Conservation (phyloP, 1,140 invertebrate species). For the Galleria mellonella region DNA sequence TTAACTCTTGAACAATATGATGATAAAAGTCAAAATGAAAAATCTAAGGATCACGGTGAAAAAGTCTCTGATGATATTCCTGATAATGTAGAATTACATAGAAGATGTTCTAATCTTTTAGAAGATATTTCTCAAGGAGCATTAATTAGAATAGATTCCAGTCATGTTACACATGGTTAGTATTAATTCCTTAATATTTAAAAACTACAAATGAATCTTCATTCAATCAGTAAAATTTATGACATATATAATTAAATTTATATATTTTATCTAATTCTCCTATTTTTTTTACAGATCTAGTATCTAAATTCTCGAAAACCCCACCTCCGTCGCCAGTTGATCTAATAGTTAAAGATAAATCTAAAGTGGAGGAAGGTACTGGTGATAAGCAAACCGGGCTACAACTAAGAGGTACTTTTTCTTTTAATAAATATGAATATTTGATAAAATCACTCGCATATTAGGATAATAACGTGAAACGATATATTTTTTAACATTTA, state of each 20-base stretch:
- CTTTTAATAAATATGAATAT: no score
- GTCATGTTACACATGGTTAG: constrained; percentile 66
- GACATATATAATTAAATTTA: neutral
- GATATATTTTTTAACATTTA: no score
- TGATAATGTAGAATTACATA: constrained; percentile 66
- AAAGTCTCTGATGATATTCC: constrained; percentile 40
- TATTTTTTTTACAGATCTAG: constrained; percentile 45
- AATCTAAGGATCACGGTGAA: neutral
- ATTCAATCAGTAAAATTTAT: neutral
- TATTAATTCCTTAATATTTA: constrained; percentile 1
- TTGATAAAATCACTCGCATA: no score
- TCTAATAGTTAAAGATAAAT: constrained; percentile 56
- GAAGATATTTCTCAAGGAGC: constrained; percentile 71
- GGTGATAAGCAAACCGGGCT: constrained; percentile 55
- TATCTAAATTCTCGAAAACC: constrained; percentile 69
- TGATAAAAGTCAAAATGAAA: neutral
- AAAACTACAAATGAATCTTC: neutral
- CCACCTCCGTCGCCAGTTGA: constrained; percentile 71
- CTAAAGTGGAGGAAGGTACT: constrained; percentile 38
- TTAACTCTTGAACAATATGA: neutral
- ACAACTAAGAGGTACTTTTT: constrained; percentile 56
- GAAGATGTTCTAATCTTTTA: constrained; percentile 69
- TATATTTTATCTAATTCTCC: neutral
- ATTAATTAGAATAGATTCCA: constrained; percentile 68
- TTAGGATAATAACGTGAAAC: no score